Conservation (phyloP, 2,888 invertebrate species). For the Dyspetes luteomarginatus region DNA sequence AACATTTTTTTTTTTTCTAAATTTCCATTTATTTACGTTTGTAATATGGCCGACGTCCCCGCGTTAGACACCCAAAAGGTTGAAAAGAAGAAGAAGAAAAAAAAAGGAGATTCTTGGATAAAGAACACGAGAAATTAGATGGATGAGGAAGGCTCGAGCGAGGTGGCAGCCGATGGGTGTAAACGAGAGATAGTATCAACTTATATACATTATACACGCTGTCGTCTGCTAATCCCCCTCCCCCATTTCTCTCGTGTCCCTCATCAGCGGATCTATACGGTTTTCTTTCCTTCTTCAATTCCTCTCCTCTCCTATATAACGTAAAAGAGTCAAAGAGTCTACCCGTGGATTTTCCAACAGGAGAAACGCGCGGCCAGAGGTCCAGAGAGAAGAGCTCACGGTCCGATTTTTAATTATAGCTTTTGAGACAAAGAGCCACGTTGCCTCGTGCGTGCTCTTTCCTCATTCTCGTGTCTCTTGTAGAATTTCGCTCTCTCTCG, state of each 20-base stretch:
- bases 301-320: no score
- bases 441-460: conserved; percentile 62
- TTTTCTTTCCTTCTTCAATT: conserved; percentile 57
- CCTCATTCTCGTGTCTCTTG: background rate
- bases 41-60: conserved; percentile 45
- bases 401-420: conserved; percentile 79
- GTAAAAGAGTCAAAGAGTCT: background rate
- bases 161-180: conserved; percentile 81
- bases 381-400: conserved; percentile 43
- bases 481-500: background rate
- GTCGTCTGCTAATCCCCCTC: conserved; percentile 60
- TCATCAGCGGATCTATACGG: conserved; percentile 65
- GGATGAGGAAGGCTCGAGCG: conserved; percentile 72
- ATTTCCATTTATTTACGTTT: conserved; percentile 41
- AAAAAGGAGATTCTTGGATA: background rate
- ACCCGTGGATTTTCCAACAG: conserved; percentile 29
- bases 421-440: conserved; percentile 75
- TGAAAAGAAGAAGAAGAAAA: conserved; percentile 33
- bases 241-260: background rate
- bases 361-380: conserved; percentile 36
- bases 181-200: conserved; percentile 80
- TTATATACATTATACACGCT: conserved; percentile 50
- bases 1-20: background rate
- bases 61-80: conserved; percentile 36
- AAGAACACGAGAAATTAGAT: conserved; percentile 65